Conservation (phyloP, 2,797 vertebrate species). For the Manis pentadactyla region DNA sequence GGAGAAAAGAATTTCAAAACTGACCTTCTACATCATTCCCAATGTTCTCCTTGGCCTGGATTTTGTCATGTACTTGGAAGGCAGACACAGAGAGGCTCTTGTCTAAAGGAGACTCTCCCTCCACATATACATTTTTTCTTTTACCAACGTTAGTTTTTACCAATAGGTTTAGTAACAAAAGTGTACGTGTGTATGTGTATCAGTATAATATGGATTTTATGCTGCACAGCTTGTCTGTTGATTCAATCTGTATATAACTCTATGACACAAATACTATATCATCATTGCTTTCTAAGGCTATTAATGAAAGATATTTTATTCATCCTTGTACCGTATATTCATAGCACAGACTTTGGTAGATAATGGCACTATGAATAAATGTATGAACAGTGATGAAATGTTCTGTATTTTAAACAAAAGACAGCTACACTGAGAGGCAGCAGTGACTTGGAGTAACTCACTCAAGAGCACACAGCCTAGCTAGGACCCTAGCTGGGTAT, state of each 20-base stretch:
- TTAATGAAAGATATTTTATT: constrained; percentile 30
- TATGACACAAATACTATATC: background rate
- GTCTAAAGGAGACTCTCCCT: background rate
- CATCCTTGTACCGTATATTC: background rate
- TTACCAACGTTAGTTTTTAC: background rate
- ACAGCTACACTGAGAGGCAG: background rate
- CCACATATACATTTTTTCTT: background rate
- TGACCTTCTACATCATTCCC: background rate
- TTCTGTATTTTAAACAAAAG: background rate
- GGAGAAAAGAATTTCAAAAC: background rate
- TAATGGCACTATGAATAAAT: background rate
- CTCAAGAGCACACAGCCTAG: background rate
- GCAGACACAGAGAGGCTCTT: background rate
- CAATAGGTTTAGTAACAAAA: background rate
- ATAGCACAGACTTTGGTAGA: background rate
- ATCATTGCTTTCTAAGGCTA: background rate
- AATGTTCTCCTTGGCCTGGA: background rate
- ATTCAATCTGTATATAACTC: background rate
- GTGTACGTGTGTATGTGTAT: background rate
- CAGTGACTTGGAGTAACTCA: background rate
- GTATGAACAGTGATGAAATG: background rate
- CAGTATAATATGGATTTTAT: background rate
- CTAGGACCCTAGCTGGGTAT: background rate
- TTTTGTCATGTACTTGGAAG: background rate
- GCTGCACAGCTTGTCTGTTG: background rate